Base-by-base conservation (phyloP, 2,888 invertebrate species). In the Pachliopta kotzebuea region DNA sequence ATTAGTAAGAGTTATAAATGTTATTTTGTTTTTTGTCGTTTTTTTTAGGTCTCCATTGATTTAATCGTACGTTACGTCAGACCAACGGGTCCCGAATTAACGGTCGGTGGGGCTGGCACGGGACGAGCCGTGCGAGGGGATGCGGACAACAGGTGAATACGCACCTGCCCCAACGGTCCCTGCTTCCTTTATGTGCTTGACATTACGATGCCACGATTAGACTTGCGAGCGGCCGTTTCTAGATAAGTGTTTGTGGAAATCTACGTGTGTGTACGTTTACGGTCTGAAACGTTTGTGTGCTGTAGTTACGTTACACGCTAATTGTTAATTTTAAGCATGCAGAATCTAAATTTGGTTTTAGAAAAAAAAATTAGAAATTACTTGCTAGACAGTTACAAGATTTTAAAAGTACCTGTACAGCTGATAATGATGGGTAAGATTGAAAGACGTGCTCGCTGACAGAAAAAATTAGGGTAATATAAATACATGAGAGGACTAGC, bases 91-190 rank as follows among this genome's bases (percentile, higher is more conserved):
- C 76, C 65, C 69, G 67, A 70, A 72, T 84, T 86, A 89, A 89
- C 89, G 88, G 89, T 86, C 81, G 79, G 68, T 68, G 73, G 67
- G 74, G 57, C 61, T 68, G n/a, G 56, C 68, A 68, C 24, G 64
- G 53, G 71, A 67, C 63, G 67, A 37, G 61, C 50, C 37, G 65
- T 58, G 65, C 17, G 67, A 65, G 69, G 70, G 70, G 74, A 76
- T 74, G 74, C 75, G 69, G 68, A 71, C 78, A 86, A 90, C 90
- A 90, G 90, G 90, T 90, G 90, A 84, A 80, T 71, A 61, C 72
- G 79, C 90, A 90, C 90, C 90, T 90, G 90, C 82, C 68, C 78
- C 86, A 89, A 74, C 74, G 67, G 74, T 88, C 88, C 79, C 67
- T 71, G 75, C 79, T 85, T 84, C 85, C 84, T 85, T 85, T 82